Evolutionary conservation across 2,888 invertebrate species (phyloP).

Genomic region (Agrochola lychnidis): DNA sequence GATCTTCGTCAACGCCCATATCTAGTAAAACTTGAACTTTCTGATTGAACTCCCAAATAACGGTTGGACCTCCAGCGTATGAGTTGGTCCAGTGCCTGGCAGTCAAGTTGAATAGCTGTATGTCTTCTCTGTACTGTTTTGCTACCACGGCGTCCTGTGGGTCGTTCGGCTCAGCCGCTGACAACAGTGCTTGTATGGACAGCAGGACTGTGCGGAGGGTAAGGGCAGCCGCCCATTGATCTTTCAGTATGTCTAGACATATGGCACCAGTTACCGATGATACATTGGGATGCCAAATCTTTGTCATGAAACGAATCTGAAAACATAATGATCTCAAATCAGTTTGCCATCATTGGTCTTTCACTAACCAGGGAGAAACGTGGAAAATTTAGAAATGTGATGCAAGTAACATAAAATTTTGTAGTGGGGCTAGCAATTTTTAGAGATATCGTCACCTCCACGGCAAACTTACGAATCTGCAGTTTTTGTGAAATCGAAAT

Average conservation of each 20-base stretch:
- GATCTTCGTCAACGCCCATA: slow-evolving; percentile 98
- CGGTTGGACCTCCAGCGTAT: slow-evolving; percentile 95
- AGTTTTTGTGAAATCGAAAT: too few species aligned
- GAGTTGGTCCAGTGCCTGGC: slow-evolving; percentile 99
- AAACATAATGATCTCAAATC: slow-evolving; percentile 62
- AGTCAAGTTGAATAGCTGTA: slow-evolving; percentile 96
- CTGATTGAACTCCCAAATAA: slow-evolving; percentile 93
- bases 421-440: too few species aligned
- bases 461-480: too few species aligned
- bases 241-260: slow-evolving; percentile 99
- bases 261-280: slow-evolving; percentile 99
- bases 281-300: slow-evolving; percentile 99
- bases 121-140: slow-evolving; percentile 97
- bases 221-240: slow-evolving; percentile 99
- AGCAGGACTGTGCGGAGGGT: slow-evolving; percentile 98
- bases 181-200: slow-evolving; percentile 98
- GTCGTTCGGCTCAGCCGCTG: slow-evolving; percentile 97
- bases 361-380: not conserved
- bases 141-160: slow-evolving; percentile 99
- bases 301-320: slow-evolving; percentile 98
- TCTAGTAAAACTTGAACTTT: slow-evolving; percentile 97
- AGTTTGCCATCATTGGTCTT: slow-evolving; percentile 10
- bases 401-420: not conserved
- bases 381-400: not conserved
- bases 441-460: too few species aligned